Percentiles rank a stretch among this genome's conserved stretches.
Evolutionary conservation across 1,140 invertebrate species (phyloP).

Genomic region (Phthorimaea operculella): DNA sequence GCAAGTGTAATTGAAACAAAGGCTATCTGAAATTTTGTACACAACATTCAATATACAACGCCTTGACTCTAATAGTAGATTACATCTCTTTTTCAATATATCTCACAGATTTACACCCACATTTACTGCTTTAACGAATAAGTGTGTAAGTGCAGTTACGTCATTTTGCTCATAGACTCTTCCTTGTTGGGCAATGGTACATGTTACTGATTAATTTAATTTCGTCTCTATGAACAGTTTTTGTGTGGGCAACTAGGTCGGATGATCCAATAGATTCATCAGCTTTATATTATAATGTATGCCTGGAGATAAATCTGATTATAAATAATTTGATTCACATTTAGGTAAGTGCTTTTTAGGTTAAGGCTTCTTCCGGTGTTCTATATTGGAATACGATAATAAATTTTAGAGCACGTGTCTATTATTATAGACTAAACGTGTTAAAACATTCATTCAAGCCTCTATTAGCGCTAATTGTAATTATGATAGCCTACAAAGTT

Average conservation of each 20-base stretch:
- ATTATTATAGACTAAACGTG: too few relatives aligned
- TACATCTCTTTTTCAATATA: background rate
- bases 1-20: background rate
- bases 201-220: conserved; percentile 20
- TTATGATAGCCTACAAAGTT: too few relatives aligned
- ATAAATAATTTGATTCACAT: too few relatives aligned
- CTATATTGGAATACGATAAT: background rate
- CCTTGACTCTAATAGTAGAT: background rate
- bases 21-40: background rate
- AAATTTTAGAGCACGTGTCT: too few relatives aligned
- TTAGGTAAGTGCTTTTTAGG: too few relatives aligned
- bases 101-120: background rate
- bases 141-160: conserved; percentile 3
- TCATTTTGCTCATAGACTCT: conserved; percentile 11
- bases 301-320: too few relatives aligned
- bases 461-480: too few relatives aligned
- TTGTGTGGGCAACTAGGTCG: background rate
- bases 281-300: background rate
- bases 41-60: background rate
- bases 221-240: conserved; percentile 10
- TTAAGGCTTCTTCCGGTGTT: background rate
- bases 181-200: conserved; percentile 26
- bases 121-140: background rate
- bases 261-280: background rate
- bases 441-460: too few relatives aligned